A percentile compares a stretch with the other conserved stretches of the same genome.
phyloP scores from a whole-genome alignment of 2,113 vertebrate species.

The Datnioides undecimradiatus region DNA sequence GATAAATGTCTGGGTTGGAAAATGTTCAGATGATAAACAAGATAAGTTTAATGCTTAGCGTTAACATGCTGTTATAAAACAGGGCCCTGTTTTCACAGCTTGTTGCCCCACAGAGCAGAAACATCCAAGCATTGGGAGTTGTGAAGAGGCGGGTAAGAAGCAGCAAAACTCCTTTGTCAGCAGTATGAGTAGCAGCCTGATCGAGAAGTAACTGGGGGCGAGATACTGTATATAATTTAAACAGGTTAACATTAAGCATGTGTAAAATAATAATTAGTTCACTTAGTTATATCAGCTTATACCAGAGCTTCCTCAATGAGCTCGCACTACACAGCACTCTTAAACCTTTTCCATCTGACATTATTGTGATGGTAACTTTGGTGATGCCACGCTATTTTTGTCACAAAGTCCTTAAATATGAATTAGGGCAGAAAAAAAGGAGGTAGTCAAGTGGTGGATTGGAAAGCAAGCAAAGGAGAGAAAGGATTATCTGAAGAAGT shows the following conservation, averaged over 20 bases:
- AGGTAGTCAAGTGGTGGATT: not conserved
- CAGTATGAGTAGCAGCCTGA: not conserved
- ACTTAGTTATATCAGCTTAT: not conserved
- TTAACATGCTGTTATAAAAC: not conserved
- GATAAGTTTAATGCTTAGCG: not conserved
- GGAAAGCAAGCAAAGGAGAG: not conserved
- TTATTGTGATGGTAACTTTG: not conserved
- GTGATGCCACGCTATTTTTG: not conserved
- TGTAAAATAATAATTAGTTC: not conserved
- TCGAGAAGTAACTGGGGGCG: not conserved
- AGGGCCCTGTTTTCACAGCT: not conserved
- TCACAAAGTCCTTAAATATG: not conserved
- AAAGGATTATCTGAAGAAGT: not conserved
- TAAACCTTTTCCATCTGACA: not conserved
- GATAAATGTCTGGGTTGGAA: not conserved
- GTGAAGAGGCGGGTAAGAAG: not conserved
- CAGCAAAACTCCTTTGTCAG: not conserved
- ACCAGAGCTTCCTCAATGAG: not conserved
- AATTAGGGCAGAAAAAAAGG: not conserved
- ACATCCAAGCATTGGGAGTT: not conserved
- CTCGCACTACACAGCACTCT: not conserved
- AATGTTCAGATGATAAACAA: not conserved
- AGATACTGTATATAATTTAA: not conserved
- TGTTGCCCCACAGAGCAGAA: not conserved
- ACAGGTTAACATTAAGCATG: not conserved